Percentiles rank a stretch among this genome's conserved stretches.
phyloP scores from a whole-genome alignment of 2,888 invertebrate species.

The Cylindroiulus punctatus region DNA sequence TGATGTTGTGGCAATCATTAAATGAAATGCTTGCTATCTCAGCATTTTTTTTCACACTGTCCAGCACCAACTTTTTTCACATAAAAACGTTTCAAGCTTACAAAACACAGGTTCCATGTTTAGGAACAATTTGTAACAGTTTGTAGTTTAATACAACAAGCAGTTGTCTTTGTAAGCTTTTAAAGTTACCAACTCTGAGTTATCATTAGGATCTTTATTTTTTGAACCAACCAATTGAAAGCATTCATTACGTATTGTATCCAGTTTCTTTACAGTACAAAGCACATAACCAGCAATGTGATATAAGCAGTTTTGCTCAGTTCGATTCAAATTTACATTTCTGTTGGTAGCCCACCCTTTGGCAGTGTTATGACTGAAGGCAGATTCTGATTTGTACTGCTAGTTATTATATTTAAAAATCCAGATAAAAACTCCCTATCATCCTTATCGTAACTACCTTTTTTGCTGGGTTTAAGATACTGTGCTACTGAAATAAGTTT shows the following conservation, averaged over 20 bases:
- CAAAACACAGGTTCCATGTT: neutral
- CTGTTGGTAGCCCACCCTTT: neutral
- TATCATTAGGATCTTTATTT: neutral
- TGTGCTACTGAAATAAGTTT: constrained; percentile 24
- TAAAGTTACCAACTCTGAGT: constrained; percentile 3
- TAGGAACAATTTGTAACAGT: neutral
- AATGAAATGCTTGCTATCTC: neutral
- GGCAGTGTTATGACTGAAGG: neutral
- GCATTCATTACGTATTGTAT: neutral
- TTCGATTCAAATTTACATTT: neutral
- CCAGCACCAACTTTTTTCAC: neutral
- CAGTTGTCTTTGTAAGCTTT: neutral
- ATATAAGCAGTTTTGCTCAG: neutral
- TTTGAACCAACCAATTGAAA: neutral
- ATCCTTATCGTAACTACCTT: neutral
- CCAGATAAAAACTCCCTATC: neutral
- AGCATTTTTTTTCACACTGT: neutral
- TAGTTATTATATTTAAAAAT: neutral
- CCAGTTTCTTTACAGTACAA: neutral
- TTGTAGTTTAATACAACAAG: neutral
- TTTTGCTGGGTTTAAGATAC: neutral
- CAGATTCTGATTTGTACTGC: neutral
- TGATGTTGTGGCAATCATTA: constrained; percentile 5
- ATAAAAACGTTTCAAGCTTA: neutral
- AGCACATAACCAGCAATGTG: neutral